Base-by-base conservation (phyloP, 2,888 invertebrate genomes). In the Hoplodrina ambigua region DNA sequence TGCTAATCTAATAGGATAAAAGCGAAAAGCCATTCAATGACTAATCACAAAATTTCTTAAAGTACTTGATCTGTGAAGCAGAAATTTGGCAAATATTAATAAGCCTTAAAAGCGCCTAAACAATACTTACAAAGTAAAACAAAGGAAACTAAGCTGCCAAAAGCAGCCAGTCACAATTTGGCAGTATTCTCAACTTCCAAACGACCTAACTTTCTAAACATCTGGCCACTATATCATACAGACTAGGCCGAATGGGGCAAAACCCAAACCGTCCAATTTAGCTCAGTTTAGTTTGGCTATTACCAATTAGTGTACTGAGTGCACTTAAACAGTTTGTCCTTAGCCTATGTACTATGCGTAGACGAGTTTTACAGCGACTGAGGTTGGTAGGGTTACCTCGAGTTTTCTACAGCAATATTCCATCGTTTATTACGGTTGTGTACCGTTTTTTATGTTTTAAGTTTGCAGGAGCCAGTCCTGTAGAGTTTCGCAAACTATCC, bases 281-380 rank as follows among this genome's bases (percentile, higher is more conserved):
- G 76, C 74, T 80, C 83, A 87, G 86, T 89, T 86, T 83, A 85
- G 83, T 83, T 78, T 59, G 75, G 70, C 75, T 68, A 85, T 82
- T 84, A 84, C 84, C 87, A 89, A 89, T 88, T 89, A 87, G 85
- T 80, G 72, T 74, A 61, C 74, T 81, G 82, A 78, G 67, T 72
- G 64, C 81, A 82, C 84, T 80, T 68, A 85, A 85, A 85, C 81
- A 83, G 82, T 85, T 84, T 84, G 88, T 85, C 88, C 88, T 88
- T 87, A 88, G 80, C 82, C 74, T 61, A 79, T 75, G 70, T 73
- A 61, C 56, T 69, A 50, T 57, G 80, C 61, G 71, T 73, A 73
- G 67, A 80, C 80, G 54, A 79, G 76, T 77, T 70, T 76, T 44
- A 58, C 54, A 52, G 49, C 55, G 1, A 57, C 50, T 37, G 44